phyloP scores from a whole-genome alignment of 2,113 vertebrate species.

The Chroicocephalus ridibundus region DNA sequence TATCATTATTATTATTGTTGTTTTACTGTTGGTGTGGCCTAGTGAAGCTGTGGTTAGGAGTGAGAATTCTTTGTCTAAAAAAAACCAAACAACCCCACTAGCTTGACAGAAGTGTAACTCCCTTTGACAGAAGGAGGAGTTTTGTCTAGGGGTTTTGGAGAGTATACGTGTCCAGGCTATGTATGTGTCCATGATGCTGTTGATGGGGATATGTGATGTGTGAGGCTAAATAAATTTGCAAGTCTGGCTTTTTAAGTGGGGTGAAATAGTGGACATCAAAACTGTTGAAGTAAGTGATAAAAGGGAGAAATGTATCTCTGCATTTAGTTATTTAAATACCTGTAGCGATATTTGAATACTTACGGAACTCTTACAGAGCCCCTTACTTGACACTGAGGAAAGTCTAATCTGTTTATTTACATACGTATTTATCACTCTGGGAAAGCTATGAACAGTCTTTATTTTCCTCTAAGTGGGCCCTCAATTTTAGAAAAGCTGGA shows the following conservation, averaged over 20 bases:
- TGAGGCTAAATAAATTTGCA: background rate
- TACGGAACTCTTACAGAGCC: background rate
- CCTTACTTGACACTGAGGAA: background rate
- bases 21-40: background rate
- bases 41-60: background rate
- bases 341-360: background rate
- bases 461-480: background rate
- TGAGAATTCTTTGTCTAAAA: background rate
- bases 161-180: background rate
- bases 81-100: rapidly evolving
- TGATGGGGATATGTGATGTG: background rate
- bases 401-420: background rate
- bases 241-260: background rate
- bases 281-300: background rate
- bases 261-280: background rate
- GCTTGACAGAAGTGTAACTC: background rate
- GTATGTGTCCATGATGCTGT: background rate
- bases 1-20: conserved; percentile 49
- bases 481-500: background rate
- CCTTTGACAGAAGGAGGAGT: background rate
- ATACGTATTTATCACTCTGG: background rate
- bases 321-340: background rate
- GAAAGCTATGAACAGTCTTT: background rate
- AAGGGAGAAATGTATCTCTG: background rate
- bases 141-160: background rate